Evolutionary conservation across 2,888 invertebrate species (phyloP), one percentile per base, ranked within the genome.

Genomic region (Halocaridina rubra): DNA sequence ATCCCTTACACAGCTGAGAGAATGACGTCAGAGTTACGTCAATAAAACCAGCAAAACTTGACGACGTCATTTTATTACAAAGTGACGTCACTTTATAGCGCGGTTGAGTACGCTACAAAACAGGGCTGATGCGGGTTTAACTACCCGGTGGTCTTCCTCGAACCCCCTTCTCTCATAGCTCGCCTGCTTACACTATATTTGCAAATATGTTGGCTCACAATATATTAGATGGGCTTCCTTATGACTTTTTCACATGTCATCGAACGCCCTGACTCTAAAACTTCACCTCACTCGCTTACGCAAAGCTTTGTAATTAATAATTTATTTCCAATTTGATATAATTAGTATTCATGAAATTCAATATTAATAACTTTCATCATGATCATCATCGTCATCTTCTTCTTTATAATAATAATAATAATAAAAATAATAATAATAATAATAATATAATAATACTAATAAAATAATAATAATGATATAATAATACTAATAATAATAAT

Each of bases 61-160:
- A 84, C n/a, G n/a, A n/a, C 82, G 82, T 84, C 82, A 84, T 84
- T 84, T 84, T 84, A 84, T 84, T 84, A 78, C 82, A 78, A 72
- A 24, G 78, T 84, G 82, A 84, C 82, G 82, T 84, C 82, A 84
- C 72, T 84, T 84, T 84, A 84, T 84, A 78, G 82, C 82, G 72
- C 72, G 78, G 82, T 76, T 84, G 82, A 84, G 82, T 84, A 84
- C 82, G 76, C 82, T 84, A 84, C 82, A 84, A 78, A 81, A 84
- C 71, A 77, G 77, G 82, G 82, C 78, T 84, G 71, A 84, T 84
- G 82, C 71, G 82, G n/a, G 19, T 71, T 78, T 59, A 78, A 78
- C 82, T 61, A 78, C 78, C 27, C 24, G 33, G 64, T 16, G 67
- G 46, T 39, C 78, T 29, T 33, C 57, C 30, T 30, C 10, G 29